Conservation (phyloP, 2,888 invertebrate genomes). For the Sipha maydis region DNA sequence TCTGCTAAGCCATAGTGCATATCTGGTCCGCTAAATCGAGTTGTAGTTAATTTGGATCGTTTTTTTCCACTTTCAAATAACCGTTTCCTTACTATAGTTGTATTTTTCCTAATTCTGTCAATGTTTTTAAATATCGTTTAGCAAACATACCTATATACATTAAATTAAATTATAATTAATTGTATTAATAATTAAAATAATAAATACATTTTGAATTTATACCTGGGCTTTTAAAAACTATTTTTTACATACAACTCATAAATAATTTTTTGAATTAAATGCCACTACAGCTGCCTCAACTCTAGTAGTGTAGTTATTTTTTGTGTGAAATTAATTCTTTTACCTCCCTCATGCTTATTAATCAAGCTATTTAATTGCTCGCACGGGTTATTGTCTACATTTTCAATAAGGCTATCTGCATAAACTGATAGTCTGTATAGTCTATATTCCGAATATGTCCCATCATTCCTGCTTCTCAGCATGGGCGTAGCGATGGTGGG, state of each 20-base stretch:
- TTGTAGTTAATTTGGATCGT: neutral
- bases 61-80: slow-evolving; percentile 2
- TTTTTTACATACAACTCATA: neutral
- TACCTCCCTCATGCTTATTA: slow-evolving; percentile 11
- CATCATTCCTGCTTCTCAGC: slow-evolving; percentile 32
- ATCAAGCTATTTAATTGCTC: slow-evolving; percentile 19
- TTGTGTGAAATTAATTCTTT: slow-evolving; percentile 2
- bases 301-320: slow-evolving; percentile 17
- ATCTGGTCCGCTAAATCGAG: slow-evolving; percentile 10
- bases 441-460: neutral
- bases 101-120: neutral
- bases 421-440: neutral
- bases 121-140: slow-evolving; percentile 3
- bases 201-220: neutral
- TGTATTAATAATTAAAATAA: no score
- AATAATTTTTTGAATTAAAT: slow-evolving; percentile 19
- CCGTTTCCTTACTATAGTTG: no score
- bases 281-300: slow-evolving; percentile 15
- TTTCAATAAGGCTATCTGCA: slow-evolving; percentile 4
- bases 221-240: neutral
- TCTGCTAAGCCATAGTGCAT: slow-evolving; percentile 13
- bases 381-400: slow-evolving; percentile 1
- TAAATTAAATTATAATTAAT: no score
- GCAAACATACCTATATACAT: neutral
- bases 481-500: no score